Evolutionary conservation across 2,797 vertebrate species (phyloP), one percentile per base, ranked within the genome.

Genomic region (Natrix natrix): DNA sequence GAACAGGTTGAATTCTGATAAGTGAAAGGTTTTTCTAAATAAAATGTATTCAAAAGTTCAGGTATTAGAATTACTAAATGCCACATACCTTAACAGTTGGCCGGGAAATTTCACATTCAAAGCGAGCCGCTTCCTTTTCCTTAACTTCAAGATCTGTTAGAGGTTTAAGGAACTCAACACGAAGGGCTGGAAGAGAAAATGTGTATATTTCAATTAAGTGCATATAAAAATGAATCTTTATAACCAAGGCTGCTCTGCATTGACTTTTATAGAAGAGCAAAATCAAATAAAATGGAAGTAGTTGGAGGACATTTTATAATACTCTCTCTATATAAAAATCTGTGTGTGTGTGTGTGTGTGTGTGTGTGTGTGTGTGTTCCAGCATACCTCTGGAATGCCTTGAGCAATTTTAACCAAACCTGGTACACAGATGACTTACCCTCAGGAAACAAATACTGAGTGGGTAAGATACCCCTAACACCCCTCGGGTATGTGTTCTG

Each of bases 71-170:
- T 87, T 4, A 91, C 26, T 5, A 22, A 83, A 16, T 48, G 59
- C 93, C 91, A 97, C 96, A 93, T 90, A 99, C 99, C 97, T 99
- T 99, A 63, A 98, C 97, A 91, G 98, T 97, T 97, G 99, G 98
- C 96, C 98, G 98, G 94, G 99, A 99, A 95, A 99, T 98, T 98
- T 99, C 99, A 97, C 99, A 99, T 94, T 99, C 99, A 97, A 99
- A 99, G 89, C 97, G 98, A 96, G 99, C 99, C 74, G 98, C 96
- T 96, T 99, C 98, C 95, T 99, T 99, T 97, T 99, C 99, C 97
- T 97, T 98, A 94, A 99, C 98, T 98, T 99, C 98, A 74, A 99
- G 98, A 92, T 99, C 99, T 48, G 98, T 98, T 87, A 99, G 98
- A 2, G 99, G 99, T 97, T 98, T 99, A 59, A 98, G 96, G 97